Percentiles rank a stretch among this genome's conserved stretches.
phyloP scores from a whole-genome alignment of 2,888 invertebrate genomes.

The Epinotia demarniana region DNA sequence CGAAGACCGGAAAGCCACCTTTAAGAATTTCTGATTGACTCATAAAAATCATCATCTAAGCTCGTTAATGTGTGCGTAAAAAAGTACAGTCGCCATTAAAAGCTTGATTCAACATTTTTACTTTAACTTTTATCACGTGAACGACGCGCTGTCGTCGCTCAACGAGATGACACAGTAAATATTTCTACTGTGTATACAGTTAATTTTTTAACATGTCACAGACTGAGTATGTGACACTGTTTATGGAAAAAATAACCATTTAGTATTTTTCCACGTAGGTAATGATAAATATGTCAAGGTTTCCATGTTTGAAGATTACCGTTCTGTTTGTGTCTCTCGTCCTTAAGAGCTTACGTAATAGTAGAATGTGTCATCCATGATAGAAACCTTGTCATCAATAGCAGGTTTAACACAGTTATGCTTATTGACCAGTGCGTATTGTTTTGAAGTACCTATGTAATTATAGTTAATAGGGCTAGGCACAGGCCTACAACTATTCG shows the following conservation, averaged over 20 bases:
- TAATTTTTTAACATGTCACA: background rate
- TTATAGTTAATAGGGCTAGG: background rate
- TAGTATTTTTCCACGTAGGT: background rate
- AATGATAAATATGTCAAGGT: slow-evolving; percentile 38
- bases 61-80: too few relatives aligned
- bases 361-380: slow-evolving; percentile 33
- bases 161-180: background rate
- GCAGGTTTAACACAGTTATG: slow-evolving; percentile 26
- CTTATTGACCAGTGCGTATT: slow-evolving; percentile 18
- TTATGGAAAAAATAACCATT: background rate
- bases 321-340: slow-evolving; percentile 31
- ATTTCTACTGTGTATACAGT: too few relatives aligned
- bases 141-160: background rate
- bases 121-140: too few relatives aligned
- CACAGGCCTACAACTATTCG: background rate
- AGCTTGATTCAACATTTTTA: too few relatives aligned
- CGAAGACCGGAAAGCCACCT: too few relatives aligned
- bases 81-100: too few relatives aligned
- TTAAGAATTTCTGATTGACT: too few relatives aligned
- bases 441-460: slow-evolving; percentile 7
- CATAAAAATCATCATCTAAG: too few relatives aligned
- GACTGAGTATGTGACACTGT: background rate
- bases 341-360: slow-evolving; percentile 43
- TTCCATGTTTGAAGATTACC: slow-evolving; percentile 38
- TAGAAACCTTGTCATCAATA: slow-evolving; percentile 42